Conservation (phyloP, 1,140 invertebrate genomes). For the Asbolus verrucosus region DNA sequence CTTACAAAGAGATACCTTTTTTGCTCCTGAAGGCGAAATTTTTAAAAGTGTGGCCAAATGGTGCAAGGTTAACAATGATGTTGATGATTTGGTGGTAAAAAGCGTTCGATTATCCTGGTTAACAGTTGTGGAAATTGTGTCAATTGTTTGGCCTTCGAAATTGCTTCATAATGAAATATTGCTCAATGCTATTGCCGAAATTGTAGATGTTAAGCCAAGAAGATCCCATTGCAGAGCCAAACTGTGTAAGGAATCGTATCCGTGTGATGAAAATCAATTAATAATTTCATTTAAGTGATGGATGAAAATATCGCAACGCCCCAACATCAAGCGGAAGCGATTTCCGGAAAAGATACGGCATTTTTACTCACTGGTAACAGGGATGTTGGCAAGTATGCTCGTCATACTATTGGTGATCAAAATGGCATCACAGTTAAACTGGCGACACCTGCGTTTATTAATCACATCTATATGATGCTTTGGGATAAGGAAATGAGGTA, state of each 20-base stretch:
- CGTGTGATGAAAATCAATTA: neutral
- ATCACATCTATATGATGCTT: neutral
- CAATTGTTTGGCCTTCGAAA: slow-evolving; percentile 1
- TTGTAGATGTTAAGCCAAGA: neutral
- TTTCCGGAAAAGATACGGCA: neutral
- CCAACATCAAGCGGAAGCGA: neutral
- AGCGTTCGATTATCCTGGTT: slow-evolving; percentile 7
- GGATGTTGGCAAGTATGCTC: neutral
- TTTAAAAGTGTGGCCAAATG: slow-evolving; percentile 2
- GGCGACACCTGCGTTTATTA: neutral
- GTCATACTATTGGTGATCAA: neutral
- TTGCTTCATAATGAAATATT: neutral
- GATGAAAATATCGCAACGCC: neutral
- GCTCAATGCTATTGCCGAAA: neutral
- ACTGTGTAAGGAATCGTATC: neutral
- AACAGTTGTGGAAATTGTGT: neutral
- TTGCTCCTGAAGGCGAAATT: slow-evolving; percentile 15
- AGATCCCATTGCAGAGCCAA: neutral
- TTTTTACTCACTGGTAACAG: neutral
- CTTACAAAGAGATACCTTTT: slow-evolving; percentile 4
- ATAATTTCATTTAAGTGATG: neutral
- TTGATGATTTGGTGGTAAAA: neutral
- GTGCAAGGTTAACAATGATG: neutral
- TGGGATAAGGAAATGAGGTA: neutral
- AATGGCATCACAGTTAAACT: neutral